These are phyloP conservation scores for Drosophila rhopaloa DNA, from an alignment of 1,140 invertebrate genomes.

Conservation along the genomic window DNA sequence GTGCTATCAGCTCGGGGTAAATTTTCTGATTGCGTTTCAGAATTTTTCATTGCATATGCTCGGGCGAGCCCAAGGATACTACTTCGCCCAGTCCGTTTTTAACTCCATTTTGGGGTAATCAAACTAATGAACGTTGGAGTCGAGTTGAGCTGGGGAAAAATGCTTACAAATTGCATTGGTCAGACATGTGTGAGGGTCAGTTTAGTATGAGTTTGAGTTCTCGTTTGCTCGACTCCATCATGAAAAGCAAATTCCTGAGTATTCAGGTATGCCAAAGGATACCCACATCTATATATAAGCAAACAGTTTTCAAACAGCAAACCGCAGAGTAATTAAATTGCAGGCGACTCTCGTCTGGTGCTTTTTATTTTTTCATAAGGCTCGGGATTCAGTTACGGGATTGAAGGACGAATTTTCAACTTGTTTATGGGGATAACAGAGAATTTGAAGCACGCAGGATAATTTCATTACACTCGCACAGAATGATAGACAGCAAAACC, in stretches of 20 bases:
- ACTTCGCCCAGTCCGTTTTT: not conserved
- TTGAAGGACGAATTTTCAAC: slow-evolving; percentile 76
- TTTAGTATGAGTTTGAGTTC: slow-evolving; percentile 8
- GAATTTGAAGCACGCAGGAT: slow-evolving; percentile 30
- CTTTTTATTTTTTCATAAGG: slow-evolving; percentile 16
- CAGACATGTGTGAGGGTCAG: slow-evolving; percentile 38
- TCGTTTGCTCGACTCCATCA: slow-evolving; percentile 31
- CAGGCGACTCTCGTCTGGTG: slow-evolving; percentile 40
- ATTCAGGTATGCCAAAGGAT: slow-evolving; percentile 30
- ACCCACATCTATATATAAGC: slow-evolving; percentile 15
- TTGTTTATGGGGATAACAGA: slow-evolving; percentile 10
- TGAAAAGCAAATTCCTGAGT: slow-evolving; percentile 38
- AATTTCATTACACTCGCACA: slow-evolving; percentile 49
- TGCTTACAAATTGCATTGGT: slow-evolving; percentile 51
- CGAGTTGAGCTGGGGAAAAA: slow-evolving; percentile 16
- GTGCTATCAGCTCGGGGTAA: slow-evolving; percentile 13
- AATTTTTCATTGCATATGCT: slow-evolving; percentile 56
- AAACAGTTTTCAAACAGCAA: slow-evolving; percentile 41
- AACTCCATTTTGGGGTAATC: slow-evolving; percentile 54
- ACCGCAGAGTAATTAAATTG: slow-evolving; percentile 75
- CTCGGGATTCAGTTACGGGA: slow-evolving; percentile 9
- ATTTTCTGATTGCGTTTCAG: slow-evolving; percentile 31
- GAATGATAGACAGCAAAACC: slow-evolving; percentile 9
- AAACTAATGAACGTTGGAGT: slow-evolving; percentile 58
- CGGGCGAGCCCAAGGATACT: not conserved